Conservation (phyloP, 2,113 vertebrate genomes). For the Lethenteron reissneri region DNA sequence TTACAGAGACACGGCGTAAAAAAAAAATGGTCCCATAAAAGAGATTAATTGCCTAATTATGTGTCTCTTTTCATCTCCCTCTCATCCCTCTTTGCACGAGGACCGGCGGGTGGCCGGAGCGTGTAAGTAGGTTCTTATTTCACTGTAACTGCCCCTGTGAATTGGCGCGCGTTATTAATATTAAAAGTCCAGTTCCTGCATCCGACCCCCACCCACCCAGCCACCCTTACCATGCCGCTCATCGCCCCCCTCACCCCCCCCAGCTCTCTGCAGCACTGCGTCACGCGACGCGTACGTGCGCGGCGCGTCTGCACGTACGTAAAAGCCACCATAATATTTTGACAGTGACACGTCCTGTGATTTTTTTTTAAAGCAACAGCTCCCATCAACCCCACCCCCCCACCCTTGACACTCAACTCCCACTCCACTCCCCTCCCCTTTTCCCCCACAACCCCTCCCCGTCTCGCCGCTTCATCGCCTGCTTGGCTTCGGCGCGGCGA, state of each 20-base stretch:
- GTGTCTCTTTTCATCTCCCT: background rate
- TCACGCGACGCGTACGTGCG: no score
- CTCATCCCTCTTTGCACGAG: background rate
- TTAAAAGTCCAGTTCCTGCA: constrained; percentile 1
- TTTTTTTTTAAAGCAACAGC: no score
- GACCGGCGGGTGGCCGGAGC: constrained; percentile 3
- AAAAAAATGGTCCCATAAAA: constrained; percentile 6
- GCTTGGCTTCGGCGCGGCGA: no score
- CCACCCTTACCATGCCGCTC: no score
- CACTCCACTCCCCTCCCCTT: no score
- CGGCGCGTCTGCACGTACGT: no score
- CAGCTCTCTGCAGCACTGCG: no score
- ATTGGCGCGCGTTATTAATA: constrained; percentile 3
- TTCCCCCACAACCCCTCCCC: no score
- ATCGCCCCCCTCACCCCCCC: no score
- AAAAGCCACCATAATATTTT: constrained; percentile 2
- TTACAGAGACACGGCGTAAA: background rate
- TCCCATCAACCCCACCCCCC: no score
- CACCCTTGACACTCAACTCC: no score
- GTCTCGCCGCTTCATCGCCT: no score
- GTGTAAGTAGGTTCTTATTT: constrained; percentile 4
- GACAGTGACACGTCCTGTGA: background rate
- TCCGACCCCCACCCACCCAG: background rate
- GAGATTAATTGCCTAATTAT: constrained; percentile 6
- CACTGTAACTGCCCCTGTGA: constrained; percentile 6